Evolutionary conservation across 2,113 vertebrate species (phyloP).

Genomic region (Labeo rohita): DNA sequence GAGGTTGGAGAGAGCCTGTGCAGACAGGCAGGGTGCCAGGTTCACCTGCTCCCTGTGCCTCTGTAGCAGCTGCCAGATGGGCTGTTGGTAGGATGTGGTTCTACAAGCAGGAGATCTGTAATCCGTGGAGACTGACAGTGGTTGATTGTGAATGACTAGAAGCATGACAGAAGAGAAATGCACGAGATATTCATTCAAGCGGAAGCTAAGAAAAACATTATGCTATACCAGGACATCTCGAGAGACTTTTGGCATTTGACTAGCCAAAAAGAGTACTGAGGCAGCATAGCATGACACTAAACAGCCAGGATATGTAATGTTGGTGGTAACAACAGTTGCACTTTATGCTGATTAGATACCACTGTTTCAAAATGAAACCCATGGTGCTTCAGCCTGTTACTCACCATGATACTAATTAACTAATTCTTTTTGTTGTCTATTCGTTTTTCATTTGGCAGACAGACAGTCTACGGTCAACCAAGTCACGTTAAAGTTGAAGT

Average conservation of each 20-base stretch:
- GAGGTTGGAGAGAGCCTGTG: slow-evolving; percentile 14
- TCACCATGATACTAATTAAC: slow-evolving; percentile 20
- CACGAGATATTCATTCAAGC: slow-evolving; percentile 12
- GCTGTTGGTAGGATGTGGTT: slow-evolving; percentile 30
- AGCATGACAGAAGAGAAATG: slow-evolving; percentile 22
- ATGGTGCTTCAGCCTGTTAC: neutral
- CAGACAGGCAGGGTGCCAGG: slow-evolving; percentile 31
- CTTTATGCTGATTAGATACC: slow-evolving; percentile 16
- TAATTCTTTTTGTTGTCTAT: neutral
- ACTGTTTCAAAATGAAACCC: slow-evolving; percentile 24
- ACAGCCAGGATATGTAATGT: neutral
- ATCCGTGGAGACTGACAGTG: slow-evolving; percentile 22
- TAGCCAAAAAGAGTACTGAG: neutral
- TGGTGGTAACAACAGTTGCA: slow-evolving; percentile 9
- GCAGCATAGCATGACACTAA: neutral
- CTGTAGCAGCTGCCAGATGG: slow-evolving; percentile 43
- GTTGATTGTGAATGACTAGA: slow-evolving; percentile 41
- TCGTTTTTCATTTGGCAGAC: neutral
- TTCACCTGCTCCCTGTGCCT: slow-evolving; percentile 33
- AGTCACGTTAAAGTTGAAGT: no score
- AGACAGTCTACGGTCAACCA: neutral
- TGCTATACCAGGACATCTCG: neutral
- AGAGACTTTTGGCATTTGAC: slow-evolving; percentile 12
- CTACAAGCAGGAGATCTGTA: slow-evolving; percentile 50
- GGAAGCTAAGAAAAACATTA: slow-evolving; percentile 24